A percentile compares a stretch with the other conserved stretches of the same genome.
Evolutionary conservation across 2,113 vertebrate genomes (phyloP).

Genomic region (Tragelaphus strepsiceros): DNA sequence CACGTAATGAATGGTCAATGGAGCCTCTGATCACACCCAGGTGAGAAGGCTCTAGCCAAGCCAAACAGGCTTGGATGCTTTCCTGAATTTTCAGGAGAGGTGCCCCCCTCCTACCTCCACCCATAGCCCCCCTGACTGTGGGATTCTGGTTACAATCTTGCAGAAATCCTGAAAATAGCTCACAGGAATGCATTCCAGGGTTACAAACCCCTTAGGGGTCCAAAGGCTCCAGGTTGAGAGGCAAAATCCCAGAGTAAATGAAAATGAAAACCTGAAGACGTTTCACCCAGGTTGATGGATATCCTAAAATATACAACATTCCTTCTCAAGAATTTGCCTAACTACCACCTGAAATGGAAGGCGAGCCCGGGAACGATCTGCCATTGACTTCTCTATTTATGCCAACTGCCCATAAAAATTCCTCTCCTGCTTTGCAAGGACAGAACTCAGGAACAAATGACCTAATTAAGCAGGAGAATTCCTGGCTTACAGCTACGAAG

Average conservation of each 20-base stretch:
- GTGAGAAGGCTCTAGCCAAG: background rate
- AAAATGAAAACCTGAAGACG: background rate
- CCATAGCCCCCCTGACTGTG: rapidly evolving
- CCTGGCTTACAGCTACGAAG: background rate
- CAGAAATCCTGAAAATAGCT: background rate
- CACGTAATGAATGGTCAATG: background rate
- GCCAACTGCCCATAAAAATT: conserved; percentile 38
- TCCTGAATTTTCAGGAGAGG: background rate
- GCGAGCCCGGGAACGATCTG: background rate
- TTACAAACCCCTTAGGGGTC: background rate
- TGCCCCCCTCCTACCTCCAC: background rate
- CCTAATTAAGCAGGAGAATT: conserved; percentile 50
- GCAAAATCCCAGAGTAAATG: background rate
- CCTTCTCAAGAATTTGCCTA: background rate
- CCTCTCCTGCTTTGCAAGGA: conserved; percentile 4
- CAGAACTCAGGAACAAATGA: conserved; percentile 42
- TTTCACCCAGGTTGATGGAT: background rate
- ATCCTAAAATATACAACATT: background rate
- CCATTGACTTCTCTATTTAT: conserved; percentile 17
- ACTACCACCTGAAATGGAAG: conserved; percentile 2
- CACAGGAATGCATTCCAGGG: background rate
- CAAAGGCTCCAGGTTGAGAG: background rate
- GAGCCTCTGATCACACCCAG: background rate
- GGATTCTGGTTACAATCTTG: background rate
- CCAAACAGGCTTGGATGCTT: background rate